Percentiles rank a stretch among this genome's conserved stretches.
Conservation (phyloP, 2,888 invertebrate genomes). For the Colletes collaris region DNA sequence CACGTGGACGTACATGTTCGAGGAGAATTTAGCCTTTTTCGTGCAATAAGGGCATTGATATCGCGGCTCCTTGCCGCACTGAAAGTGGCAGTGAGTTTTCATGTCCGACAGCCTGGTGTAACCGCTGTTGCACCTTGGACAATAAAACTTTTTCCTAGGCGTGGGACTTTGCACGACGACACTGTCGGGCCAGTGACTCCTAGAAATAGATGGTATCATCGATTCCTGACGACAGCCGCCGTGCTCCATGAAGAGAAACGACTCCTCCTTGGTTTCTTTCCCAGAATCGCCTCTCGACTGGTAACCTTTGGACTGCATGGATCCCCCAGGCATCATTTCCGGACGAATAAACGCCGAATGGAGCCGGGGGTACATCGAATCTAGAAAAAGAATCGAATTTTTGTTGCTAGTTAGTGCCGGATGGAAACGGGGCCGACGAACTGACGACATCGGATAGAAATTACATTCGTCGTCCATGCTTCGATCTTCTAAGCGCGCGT, state of each 20-base stretch:
- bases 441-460: slow-evolving; percentile 50
- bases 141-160: slow-evolving; percentile 65
- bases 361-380: slow-evolving; percentile 60
- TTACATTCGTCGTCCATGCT: slow-evolving; percentile 57
- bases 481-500: slow-evolving; percentile 35
- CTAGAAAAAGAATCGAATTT: slow-evolving; percentile 69
- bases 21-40: slow-evolving; percentile 77
- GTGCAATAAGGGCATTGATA: slow-evolving; percentile 81
- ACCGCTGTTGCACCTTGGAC: slow-evolving; percentile 70
- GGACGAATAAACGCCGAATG: slow-evolving; percentile 55
- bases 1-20: slow-evolving; percentile 79
- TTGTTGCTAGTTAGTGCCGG: slow-evolving; percentile 48
- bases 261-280: slow-evolving; percentile 52
- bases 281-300: slow-evolving; percentile 44
- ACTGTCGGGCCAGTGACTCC: slow-evolving; percentile 67
- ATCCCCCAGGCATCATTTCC: slow-evolving; percentile 45
- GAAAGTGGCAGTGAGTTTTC: slow-evolving; percentile 81
- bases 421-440: slow-evolving; percentile 5
- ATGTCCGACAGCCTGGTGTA: slow-evolving; percentile 74
- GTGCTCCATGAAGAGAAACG: slow-evolving; percentile 48
- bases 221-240: slow-evolving; percentile 42
- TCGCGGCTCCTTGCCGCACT: slow-evolving; percentile 82
- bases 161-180: slow-evolving; percentile 26
- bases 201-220: slow-evolving; percentile 33
- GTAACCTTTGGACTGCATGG: slow-evolving; percentile 43